Conservation (phyloP, 2,113 vertebrate species). For the Glaucomys volans region DNA sequence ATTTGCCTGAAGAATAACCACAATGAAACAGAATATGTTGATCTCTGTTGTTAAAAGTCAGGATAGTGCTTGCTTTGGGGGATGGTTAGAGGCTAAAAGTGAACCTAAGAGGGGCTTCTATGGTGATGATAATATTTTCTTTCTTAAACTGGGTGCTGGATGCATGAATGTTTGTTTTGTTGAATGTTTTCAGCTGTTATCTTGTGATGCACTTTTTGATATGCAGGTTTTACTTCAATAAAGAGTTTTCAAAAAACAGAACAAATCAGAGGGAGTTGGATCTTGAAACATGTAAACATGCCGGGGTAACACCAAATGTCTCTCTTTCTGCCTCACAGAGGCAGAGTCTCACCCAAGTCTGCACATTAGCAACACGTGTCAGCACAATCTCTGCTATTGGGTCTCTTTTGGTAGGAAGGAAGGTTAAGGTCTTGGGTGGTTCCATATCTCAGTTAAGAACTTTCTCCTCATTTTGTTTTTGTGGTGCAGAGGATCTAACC, state of each 20-base stretch:
- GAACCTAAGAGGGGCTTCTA: background rate
- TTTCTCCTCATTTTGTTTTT: conserved; percentile 70
- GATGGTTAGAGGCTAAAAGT: background rate
- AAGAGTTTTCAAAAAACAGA: background rate
- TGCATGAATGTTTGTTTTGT: conserved; percentile 12
- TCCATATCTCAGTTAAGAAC: background rate
- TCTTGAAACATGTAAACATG: background rate
- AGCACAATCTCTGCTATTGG: background rate
- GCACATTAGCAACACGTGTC: background rate
- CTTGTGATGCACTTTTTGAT: conserved; percentile 45
- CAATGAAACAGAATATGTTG: background rate
- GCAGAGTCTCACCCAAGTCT: background rate
- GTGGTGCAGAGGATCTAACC: background rate
- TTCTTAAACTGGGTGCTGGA: conserved; percentile 20
- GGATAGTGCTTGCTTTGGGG: background rate
- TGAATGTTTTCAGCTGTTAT: background rate
- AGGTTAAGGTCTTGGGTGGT: background rate
- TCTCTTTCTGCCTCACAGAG: conserved; percentile 3
- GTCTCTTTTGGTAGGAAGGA: background rate
- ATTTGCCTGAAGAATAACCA: background rate
- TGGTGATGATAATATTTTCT: background rate
- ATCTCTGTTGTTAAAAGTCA: background rate
- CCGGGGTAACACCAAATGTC: background rate
- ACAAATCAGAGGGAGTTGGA: background rate
- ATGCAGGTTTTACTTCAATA: background rate